Evolutionary conservation across 1,140 invertebrate species (phyloP).

Genomic region (Dreissena polymorpha): DNA sequence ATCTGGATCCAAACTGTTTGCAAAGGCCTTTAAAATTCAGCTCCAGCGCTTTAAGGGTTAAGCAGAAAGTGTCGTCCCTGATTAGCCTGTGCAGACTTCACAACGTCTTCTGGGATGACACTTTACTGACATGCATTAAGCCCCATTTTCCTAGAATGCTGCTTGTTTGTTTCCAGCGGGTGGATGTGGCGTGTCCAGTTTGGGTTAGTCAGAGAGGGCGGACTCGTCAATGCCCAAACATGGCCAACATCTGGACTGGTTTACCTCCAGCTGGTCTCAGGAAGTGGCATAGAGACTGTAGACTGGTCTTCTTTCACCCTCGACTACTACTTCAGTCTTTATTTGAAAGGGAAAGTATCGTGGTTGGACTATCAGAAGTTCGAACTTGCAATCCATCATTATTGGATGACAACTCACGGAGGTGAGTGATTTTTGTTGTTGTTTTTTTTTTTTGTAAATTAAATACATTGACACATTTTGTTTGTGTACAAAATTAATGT

Average conservation of each 20-base stretch:
- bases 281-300: not conserved
- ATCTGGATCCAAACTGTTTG: too few relatives aligned
- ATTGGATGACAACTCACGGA: constrained; percentile 29
- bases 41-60: too few relatives aligned
- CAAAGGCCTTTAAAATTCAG: too few relatives aligned
- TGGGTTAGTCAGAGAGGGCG: not conserved
- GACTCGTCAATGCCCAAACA: constrained; percentile 19
- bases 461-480: too few relatives aligned
- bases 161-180: constrained; percentile 12
- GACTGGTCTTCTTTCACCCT: not conserved
- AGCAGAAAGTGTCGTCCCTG: too few relatives aligned
- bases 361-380: constrained; percentile 41
- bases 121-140: too few relatives aligned
- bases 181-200: constrained; percentile 27
- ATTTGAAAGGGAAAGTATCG: not conserved
- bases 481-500: too few relatives aligned
- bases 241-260: constrained; percentile 20
- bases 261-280: not conserved
- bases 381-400: constrained; percentile 25
- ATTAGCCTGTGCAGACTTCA: too few relatives aligned
- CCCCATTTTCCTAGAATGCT: too few relatives aligned
- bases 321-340: constrained; percentile 32
- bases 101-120: too few relatives aligned
- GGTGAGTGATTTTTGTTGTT: too few relatives aligned
- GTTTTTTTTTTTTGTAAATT: too few relatives aligned